Evolutionary conservation across 2,113 vertebrate genomes (phyloP).

Genomic region (Carlito syrichta): DNA sequence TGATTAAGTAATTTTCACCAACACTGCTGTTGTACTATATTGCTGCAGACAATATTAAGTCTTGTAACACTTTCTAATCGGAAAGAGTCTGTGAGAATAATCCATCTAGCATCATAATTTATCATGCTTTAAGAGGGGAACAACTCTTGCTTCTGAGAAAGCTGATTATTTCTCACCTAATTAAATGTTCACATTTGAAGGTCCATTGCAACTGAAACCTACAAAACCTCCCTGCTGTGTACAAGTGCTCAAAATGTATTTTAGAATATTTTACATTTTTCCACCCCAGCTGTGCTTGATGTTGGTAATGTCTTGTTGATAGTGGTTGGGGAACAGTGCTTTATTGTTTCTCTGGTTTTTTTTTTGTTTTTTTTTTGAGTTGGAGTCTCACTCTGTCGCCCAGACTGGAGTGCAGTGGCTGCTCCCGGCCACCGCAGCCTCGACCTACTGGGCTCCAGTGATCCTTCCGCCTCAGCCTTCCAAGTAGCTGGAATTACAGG

Average conservation of each 20-base stretch:
- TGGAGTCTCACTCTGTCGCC: too few species aligned
- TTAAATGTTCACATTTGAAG: constrained; percentile 69
- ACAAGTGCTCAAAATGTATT: constrained; percentile 43
- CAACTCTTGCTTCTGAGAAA: constrained; percentile 39
- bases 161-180: constrained; percentile 73
- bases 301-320: constrained; percentile 33
- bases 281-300: not conserved
- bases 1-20: constrained; percentile 48
- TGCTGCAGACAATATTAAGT: constrained; percentile 14
- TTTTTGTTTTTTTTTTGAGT: too few species aligned
- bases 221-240: constrained; percentile 57
- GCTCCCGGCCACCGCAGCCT: too few species aligned
- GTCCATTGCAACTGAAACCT: constrained; percentile 7
- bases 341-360: not conserved
- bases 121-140: constrained; percentile 53
- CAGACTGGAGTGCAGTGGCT: too few species aligned
- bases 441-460: too few species aligned
- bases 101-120: constrained; percentile 28
- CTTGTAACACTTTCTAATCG: not conserved
- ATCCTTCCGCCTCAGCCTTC: too few species aligned
- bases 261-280: constrained; percentile 62
- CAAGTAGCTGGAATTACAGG: too few species aligned
- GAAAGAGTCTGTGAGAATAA: constrained; percentile 46
- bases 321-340: not conserved
- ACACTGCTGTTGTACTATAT: constrained; percentile 45